Evolutionary conservation across 1,140 invertebrate species (phyloP).

Genomic region (Drosophila gunungcola): DNA sequence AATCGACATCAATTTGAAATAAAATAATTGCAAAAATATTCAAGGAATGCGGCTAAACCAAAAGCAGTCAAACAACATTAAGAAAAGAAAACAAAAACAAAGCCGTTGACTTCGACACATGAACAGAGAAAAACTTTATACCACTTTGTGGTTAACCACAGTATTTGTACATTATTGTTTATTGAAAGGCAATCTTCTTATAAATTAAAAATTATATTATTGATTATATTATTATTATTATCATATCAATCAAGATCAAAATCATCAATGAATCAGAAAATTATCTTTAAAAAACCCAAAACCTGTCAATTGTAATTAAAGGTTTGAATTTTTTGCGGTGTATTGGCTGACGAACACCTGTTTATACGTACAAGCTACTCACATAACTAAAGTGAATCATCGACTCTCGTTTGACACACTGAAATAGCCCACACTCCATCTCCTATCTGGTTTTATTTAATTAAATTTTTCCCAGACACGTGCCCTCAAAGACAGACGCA

Average conservation of each 20-base stretch:
- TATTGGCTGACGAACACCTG: constrained; percentile 24
- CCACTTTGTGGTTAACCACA: neutral
- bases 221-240: too few relatives aligned
- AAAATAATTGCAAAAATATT: constrained; percentile 70
- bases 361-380: neutral
- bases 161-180: neutral
- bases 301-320: neutral
- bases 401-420: constrained; percentile 60
- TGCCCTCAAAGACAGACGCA: constrained; percentile 31
- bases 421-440: constrained; percentile 43
- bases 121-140: constrained; percentile 18
- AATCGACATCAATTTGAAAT: constrained; percentile 49
- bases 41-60: constrained; percentile 64
- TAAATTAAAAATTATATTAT: neutral
- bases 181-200: neutral
- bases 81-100: constrained; percentile 18
- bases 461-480: constrained; percentile 7
- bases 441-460: constrained; percentile 2
- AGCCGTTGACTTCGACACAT: constrained; percentile 39
- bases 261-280: neutral
- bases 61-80: constrained; percentile 49
- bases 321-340: constrained; percentile 10
- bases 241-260: constrained; percentile 10
- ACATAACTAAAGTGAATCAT: constrained; percentile 60
- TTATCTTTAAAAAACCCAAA: neutral